phyloP scores from a whole-genome alignment of 2,797 vertebrate genomes.

The Enteromius unitaeniatus region DNA sequence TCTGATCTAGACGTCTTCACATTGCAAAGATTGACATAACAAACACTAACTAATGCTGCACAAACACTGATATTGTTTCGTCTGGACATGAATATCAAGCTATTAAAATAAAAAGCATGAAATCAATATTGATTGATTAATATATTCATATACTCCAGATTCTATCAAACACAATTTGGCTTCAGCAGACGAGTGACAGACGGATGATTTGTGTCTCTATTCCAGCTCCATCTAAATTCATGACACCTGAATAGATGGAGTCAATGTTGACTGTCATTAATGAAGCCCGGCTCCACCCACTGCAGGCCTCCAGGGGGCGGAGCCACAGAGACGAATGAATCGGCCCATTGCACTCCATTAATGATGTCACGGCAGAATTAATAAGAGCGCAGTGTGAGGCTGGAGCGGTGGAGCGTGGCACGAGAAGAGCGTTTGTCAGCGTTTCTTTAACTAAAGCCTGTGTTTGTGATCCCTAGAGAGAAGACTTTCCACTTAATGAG shows the following conservation, averaged over 20 bases:
- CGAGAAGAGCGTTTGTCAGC: conserved; percentile 55
- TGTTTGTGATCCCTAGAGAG: conserved; percentile 43
- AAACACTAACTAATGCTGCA: background rate
- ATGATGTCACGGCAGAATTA: conserved; percentile 74
- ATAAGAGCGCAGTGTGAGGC: conserved; percentile 61
- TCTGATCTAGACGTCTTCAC: background rate
- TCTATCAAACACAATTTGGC: conserved; percentile 6
- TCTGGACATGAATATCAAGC: background rate
- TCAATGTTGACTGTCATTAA: conserved; percentile 59
- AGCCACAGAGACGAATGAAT: conserved; percentile 63
- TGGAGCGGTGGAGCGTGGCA: conserved; percentile 47
- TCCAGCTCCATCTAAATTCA: conserved; percentile 45
- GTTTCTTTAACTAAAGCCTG: conserved; percentile 57
- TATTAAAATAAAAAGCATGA: background rate
- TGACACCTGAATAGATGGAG: conserved; percentile 48
- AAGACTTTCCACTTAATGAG: conserved; percentile 42
- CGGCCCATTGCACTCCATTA: conserved; percentile 78
- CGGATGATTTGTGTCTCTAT: conserved; percentile 40
- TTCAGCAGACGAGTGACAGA: background rate
- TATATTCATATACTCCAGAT: background rate
- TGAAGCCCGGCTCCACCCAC: conserved; percentile 59
- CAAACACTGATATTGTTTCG: background rate
- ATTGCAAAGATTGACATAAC: background rate
- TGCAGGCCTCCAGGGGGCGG: conserved; percentile 61
- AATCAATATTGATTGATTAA: background rate